phyloP scores from a whole-genome alignment of 2,797 vertebrate species.

The Etheostoma nigrum region DNA sequence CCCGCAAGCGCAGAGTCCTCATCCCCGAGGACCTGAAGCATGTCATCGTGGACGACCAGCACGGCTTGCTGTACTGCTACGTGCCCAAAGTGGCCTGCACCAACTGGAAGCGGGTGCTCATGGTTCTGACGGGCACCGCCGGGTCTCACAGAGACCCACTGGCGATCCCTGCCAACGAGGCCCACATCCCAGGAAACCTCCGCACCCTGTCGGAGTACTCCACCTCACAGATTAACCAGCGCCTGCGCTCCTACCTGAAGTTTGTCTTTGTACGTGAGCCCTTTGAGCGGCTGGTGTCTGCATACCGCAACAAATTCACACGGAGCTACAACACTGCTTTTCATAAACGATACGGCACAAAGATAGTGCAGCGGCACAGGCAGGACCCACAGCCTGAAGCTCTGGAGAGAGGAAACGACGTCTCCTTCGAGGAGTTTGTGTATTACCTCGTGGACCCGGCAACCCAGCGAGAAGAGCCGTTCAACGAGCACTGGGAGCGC shows the following conservation, averaged over 20 bases:
- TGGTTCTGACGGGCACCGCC: conserved; percentile 87
- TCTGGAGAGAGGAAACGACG: conserved; percentile 87
- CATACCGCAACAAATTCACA: conserved; percentile 92
- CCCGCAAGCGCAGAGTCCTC: conserved; percentile 88
- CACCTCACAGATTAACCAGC: conserved; percentile 89
- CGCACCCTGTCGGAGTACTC: conserved; percentile 89
- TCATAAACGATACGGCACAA: conserved; percentile 91
- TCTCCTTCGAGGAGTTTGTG: conserved; percentile 92
- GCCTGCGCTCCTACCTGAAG: conserved; percentile 92
- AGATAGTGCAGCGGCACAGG: conserved; percentile 90
- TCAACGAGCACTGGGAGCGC: conserved; percentile 95
- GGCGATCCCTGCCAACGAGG: conserved; percentile 90
- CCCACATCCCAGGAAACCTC: conserved; percentile 88
- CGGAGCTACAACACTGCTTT: conserved; percentile 91
- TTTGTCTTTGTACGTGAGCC: conserved; percentile 93
- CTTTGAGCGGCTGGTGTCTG: conserved; percentile 92
- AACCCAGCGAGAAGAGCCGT: conserved; percentile 90
- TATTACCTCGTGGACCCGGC: conserved; percentile 91
- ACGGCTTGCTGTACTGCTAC: conserved; percentile 93
- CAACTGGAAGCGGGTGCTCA: conserved; percentile 95
- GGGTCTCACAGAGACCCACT: conserved; percentile 85
- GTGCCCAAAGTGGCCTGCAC: conserved; percentile 96
- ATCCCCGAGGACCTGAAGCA: conserved; percentile 90
- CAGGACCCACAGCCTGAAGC: conserved; percentile 82
- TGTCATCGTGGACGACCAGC: conserved; percentile 91